Evolutionary conservation across 2,888 invertebrate species (phyloP).

Genomic region (Ceriagrion tenellum): DNA sequence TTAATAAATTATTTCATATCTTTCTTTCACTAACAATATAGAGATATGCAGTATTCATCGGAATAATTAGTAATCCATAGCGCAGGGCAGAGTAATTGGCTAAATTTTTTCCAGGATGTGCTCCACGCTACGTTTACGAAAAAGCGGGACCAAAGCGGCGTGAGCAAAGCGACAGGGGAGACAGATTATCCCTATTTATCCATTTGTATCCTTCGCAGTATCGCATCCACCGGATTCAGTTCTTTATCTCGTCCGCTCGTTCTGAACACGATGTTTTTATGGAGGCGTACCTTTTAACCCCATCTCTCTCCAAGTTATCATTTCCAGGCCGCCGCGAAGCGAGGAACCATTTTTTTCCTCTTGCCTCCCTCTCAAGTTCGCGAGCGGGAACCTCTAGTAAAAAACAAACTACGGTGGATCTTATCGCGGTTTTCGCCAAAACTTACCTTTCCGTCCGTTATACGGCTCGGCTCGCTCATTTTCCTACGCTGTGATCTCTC

Average conservation of each 20-base stretch:
- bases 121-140: too few species aligned
- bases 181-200: too few species aligned
- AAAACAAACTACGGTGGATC: neutral
- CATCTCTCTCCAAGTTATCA: neutral
- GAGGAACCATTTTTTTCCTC: neutral
- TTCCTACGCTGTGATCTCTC: neutral
- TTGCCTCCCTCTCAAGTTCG: neutral
- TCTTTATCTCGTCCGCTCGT: neutral
- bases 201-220: too few species aligned
- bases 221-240: neutral
- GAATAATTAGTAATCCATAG: too few species aligned
- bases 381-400: neutral
- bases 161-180: too few species aligned
- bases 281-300: neutral
- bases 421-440: constrained; percentile 7
- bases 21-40: too few species aligned
- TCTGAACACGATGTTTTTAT: neutral
- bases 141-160: too few species aligned
- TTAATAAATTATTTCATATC: too few species aligned
- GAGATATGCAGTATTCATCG: too few species aligned
- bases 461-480: neutral
- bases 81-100: too few species aligned
- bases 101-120: too few species aligned
- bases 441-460: neutral
- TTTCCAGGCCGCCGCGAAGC: neutral